phyloP scores from a whole-genome alignment of 2,113 vertebrate species.

The Tupaia chinensis region DNA sequence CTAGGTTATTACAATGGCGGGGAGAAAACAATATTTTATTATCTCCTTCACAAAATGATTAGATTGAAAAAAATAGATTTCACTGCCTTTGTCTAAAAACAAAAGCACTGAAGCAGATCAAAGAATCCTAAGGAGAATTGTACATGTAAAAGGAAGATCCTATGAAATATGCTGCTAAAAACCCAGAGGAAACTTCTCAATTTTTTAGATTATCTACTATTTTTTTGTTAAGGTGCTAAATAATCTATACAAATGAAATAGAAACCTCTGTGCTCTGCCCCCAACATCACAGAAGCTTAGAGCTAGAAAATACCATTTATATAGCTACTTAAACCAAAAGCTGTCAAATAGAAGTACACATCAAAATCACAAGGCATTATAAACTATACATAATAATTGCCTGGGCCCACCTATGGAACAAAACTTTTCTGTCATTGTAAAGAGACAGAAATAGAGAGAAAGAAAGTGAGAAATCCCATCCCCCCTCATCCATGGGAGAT shows the following conservation, averaged over 20 bases:
- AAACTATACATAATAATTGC: background rate
- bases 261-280: background rate
- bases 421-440: background rate
- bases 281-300: background rate
- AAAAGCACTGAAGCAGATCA: background rate
- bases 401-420: background rate
- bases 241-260: background rate
- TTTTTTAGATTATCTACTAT: background rate
- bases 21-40: conserved; percentile 14
- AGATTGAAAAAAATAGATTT: background rate
- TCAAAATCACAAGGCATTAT: background rate
- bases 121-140: background rate
- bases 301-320: background rate
- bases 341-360: background rate
- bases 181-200: background rate
- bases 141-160: background rate
- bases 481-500: no score
- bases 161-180: background rate
- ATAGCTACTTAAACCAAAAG: background rate
- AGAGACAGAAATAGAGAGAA: no score
- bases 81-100: conserved; percentile 32
- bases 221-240: background rate
- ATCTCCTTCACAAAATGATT: background rate
- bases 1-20: background rate
- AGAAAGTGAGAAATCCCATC: no score